phyloP scores from a whole-genome alignment of 2,888 invertebrate genomes.

The Smittia aterrima region DNA sequence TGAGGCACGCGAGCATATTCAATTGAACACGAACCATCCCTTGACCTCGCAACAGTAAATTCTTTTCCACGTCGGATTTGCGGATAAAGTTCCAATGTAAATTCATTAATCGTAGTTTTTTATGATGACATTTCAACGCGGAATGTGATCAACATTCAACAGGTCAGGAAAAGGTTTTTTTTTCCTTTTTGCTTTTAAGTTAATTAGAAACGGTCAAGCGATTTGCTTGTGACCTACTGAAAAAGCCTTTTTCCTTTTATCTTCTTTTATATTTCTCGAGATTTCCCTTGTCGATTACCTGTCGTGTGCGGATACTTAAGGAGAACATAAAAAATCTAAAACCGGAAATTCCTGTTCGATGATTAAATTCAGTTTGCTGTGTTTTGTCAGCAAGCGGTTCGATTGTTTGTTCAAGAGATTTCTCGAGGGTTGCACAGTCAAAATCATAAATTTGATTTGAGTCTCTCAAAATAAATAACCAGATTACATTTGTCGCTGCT shows the following conservation, averaged over 20 bases:
- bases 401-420: background rate
- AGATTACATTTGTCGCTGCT: conserved; percentile 3
- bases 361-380: background rate
- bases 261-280: background rate
- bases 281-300: background rate
- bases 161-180: conserved; percentile 3
- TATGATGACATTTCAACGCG: background rate
- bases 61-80: background rate
- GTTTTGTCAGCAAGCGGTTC: background rate
- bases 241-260: background rate
- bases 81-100: background rate
- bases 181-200: conserved; percentile 9
- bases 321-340: background rate
- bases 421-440: background rate
- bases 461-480: background rate
- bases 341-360: conserved; percentile 29
- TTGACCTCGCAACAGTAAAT: background rate
- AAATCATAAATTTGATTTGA: background rate
- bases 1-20: conserved; percentile 16
- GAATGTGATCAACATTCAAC: conserved; percentile 26
- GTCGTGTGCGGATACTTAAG: background rate
- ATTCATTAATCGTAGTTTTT: background rate
- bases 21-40: background rate
- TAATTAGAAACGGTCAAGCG: conserved; percentile 1
- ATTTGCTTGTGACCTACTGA: conserved; percentile 18